Base-by-base conservation (phyloP, 92 coral and sea anemone species). In the Phenganax marumi region DNA sequence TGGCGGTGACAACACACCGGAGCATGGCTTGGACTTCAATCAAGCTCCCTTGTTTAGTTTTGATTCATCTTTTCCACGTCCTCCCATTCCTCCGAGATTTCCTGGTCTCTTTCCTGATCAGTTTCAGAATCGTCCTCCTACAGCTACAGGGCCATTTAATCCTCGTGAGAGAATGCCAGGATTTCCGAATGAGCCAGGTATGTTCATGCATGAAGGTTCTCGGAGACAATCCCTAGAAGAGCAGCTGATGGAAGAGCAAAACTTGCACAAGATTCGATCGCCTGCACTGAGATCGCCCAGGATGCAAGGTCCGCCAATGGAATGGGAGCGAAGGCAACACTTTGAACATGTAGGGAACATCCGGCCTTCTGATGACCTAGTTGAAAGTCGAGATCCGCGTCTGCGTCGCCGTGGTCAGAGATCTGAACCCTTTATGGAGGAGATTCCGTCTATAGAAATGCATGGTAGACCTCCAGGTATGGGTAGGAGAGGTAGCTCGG, bases 1-100 rank as follows among this genome's bases (percentile, higher is more conserved):
- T 3, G 81, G 16, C 17, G 81, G 68, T 17, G 81, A 76, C 52
- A 76, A 76, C 57, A 78, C 83, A 7, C 83, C 83, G 0, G 83
- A 78, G 9, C 73, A 61, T 50, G 83, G 83, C 51, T n/a, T 51
- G 73, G 83, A 62, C 22, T 39, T 46, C 52, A 72, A 39, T 14
- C 71, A 62, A 63, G 83, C 57, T 43, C 56, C 73, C 18, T 72
- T 73, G 12, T n/a, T 78, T 62, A 78, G 83, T 61, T 61, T 72
- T 14, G 83, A 68, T 50, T 3, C 65, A 26, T 76, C 63, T 8
- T 76, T 54, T 21, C 81, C 68, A 12, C 24, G 52, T 21, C 81
- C 63, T 50, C 49, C 60, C 7, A 24, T 72, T 72, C 23, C 56
- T 25, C 49, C 79, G 14, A 64, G 18, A 3, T 57, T 77, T 47